A percentile compares a stretch with the other conserved stretches of the same genome.
These are phyloP conservation scores for Forficula auricularia DNA, from an alignment of 1,140 invertebrate species.

Conservation along the genomic window DNA sequence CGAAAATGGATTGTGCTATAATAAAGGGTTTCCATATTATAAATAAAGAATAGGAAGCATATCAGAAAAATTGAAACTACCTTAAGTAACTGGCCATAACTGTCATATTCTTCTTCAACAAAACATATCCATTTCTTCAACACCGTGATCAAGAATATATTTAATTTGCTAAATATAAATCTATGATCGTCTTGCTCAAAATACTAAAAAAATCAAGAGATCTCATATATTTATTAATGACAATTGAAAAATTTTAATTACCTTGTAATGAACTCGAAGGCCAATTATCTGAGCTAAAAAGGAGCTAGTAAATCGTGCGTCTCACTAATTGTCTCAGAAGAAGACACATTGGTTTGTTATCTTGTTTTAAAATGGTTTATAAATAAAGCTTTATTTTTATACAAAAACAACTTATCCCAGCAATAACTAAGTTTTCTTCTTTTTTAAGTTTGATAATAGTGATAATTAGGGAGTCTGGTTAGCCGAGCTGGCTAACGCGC, in stretches of 20 bases:
- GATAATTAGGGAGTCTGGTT: too few species aligned
- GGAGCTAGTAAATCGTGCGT: constrained; percentile 76
- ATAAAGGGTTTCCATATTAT: not conserved
- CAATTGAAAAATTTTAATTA: constrained; percentile 20
- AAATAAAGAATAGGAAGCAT: not conserved
- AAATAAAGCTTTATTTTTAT: too few species aligned
- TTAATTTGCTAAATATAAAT: constrained; percentile 85
- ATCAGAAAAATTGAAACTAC: constrained; percentile 18
- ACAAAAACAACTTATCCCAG: too few species aligned
- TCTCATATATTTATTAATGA: not conserved
- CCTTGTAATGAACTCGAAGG: constrained; percentile 77
- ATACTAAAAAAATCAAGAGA: constrained; percentile 39
- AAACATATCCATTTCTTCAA: constrained; percentile 72
- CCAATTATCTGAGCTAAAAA: constrained; percentile 89
- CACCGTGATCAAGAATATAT: constrained; percentile 78
- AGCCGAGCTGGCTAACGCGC: too few species aligned
- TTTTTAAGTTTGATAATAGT: too few species aligned
- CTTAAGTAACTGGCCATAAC: constrained; percentile 52
- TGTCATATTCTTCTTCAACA: constrained; percentile 74
- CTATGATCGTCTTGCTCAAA: constrained; percentile 92
- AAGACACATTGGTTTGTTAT: too few species aligned
- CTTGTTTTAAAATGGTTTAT: too few species aligned
- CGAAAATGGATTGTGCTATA: not conserved
- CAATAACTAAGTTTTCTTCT: too few species aligned
- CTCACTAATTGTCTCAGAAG: constrained; percentile 55